Base-by-base conservation (phyloP, 2,888 invertebrate species). In the Tineola bisselliella region DNA sequence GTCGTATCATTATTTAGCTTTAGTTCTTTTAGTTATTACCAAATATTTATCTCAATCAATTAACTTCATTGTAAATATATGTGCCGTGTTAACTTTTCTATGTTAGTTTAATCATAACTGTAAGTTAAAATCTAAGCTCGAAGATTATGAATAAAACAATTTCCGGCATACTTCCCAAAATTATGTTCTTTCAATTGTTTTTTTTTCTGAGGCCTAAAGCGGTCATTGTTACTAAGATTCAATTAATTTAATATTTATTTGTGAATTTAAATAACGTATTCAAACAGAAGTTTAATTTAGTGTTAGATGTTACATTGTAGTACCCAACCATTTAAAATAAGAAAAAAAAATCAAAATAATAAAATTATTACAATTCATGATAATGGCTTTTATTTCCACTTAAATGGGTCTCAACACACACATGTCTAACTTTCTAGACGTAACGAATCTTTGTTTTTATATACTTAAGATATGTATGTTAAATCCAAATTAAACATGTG, bases 11-110 rank as follows among this genome's bases (percentile, higher is more conserved):
- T 48, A 13, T 17, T 18, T 30, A 44, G 18, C 18, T 25, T 38
- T 15, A 44, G 17, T 2, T 38, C 12, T 59, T 13, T 15, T 70
- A 71, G 67, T 81, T 83, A 83, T 82, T 79, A 77, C 80, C 79
- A 84, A 81, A 82, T 81, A 77, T 75, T 15, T 68, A 79, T 77
- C 74, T 72, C 72, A 73, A 68, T 72, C 73, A 71, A 67, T 71
- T 69, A 69, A 64, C 70, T 69, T 70, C 66, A 70, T 70, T 86
- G 84, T 86, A 84, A 79, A 86, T 84, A 82, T 76, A 25, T 54
- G 54, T 54, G 54, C 25, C 54, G 54, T 54, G 54, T 54, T 54
- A 54, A 54, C 18, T 48, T 17, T 38, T 25, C 25, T 12, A n/a
- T n/a, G n/a, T n/a, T n/a, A 38, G 38, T 38, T 38, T n/a, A 38